These are phyloP conservation scores for Myotis brandtii DNA, from an alignment of 2,113 vertebrate species.

Conservation along the genomic window DNA sequence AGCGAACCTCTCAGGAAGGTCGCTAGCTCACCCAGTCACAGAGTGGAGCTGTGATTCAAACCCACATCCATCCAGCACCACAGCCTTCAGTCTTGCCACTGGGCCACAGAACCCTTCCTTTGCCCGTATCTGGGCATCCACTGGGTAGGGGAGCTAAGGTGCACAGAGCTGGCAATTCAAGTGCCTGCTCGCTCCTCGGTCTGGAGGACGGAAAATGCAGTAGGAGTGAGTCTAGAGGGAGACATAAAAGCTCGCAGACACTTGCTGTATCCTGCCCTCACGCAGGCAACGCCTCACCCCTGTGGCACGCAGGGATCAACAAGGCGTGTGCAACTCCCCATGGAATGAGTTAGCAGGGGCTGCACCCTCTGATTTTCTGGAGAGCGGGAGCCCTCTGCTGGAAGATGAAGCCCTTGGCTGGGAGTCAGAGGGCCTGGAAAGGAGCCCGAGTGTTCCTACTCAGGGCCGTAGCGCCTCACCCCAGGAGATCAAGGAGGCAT, in stretches of 20 bases:
- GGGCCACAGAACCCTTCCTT: neutral
- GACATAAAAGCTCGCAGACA: neutral
- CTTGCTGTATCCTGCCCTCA: neutral
- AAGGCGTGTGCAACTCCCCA: neutral
- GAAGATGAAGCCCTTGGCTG: neutral
- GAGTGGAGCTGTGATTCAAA: neutral
- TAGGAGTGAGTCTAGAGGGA: neutral
- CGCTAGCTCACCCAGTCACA: neutral
- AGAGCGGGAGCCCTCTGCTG: conserved; percentile 61
- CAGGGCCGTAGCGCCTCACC: neutral
- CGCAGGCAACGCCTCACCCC: neutral
- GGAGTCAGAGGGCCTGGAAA: neutral
- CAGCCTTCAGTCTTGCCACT: neutral
- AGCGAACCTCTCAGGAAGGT: neutral
- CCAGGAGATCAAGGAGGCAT: neutral
- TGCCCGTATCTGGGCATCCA: neutral
- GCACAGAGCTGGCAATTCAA: neutral
- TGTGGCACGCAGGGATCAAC: neutral
- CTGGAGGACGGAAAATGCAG: neutral
- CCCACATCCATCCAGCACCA: neutral
- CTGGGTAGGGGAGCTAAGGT: neutral
- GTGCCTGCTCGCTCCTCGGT: neutral
- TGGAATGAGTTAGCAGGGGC: neutral
- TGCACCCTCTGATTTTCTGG: neutral
- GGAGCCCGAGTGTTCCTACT: neutral